phyloP scores from a whole-genome alignment of 2,888 invertebrate genomes.

The Plutella xylostella region DNA sequence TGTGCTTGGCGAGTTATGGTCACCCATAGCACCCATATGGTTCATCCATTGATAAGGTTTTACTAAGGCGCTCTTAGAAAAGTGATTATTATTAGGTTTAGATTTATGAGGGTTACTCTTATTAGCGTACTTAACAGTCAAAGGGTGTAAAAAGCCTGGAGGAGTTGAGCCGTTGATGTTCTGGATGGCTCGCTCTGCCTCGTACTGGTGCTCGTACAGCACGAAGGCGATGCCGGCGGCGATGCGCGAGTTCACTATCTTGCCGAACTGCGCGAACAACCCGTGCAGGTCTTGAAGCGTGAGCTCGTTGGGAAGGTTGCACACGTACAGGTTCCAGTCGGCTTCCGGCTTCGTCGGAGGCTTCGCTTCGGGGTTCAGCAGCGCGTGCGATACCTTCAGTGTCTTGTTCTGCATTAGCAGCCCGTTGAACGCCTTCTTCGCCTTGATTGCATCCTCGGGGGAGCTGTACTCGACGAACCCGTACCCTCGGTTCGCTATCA shows the following conservation, averaged over 20 bases:
- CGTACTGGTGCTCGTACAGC: conserved; percentile 62
- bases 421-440: conserved; percentile 64
- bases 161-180: conserved; percentile 61
- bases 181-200: conserved; percentile 64
- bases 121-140: conserved; percentile 70
- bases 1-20: conserved; percentile 61
- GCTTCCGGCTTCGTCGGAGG: conserved; percentile 67
- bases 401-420: conserved; percentile 69
- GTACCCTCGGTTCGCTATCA: conserved; percentile 68
- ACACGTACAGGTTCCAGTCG: conserved; percentile 69
- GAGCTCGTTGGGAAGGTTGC: conserved; percentile 69
- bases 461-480: conserved; percentile 67
- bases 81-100: conserved; percentile 59
- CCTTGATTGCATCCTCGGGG: conserved; percentile 64
- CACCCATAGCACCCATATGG: conserved; percentile 61
- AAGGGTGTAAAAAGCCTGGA: conserved; percentile 63
- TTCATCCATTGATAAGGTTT: conserved; percentile 65
- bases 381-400: conserved; percentile 63
- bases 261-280: conserved; percentile 67
- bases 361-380: conserved; percentile 62
- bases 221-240: conserved; percentile 68
- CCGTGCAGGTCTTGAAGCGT: conserved; percentile 68
- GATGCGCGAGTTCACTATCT: conserved; percentile 69
- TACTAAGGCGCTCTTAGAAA: conserved; percentile 53
- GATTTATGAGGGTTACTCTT: conserved; percentile 66